Base-by-base conservation (phyloP, 2,888 invertebrate genomes). In the Piscicola geometra region DNA sequence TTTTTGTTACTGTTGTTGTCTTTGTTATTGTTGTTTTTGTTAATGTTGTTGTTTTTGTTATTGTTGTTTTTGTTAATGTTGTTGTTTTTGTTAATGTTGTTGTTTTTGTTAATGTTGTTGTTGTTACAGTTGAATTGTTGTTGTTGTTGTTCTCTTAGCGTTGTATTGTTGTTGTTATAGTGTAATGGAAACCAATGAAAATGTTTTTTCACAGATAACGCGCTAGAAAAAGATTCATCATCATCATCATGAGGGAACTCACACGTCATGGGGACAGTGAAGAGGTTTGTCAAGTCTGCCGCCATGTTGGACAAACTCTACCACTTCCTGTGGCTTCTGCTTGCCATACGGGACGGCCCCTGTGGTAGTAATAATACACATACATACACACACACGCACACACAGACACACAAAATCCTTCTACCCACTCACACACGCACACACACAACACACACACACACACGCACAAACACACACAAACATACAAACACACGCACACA, bases 271-370 rank as follows among this genome's bases (percentile, higher is more conserved):
- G n/a, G 64, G 52, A 33, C 73, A 73, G 25, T 30, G 35, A 56
- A 21, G n/a, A 1, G 73, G 73, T 60, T 36, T 56, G n/a, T 47
- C 33, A n/a, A 73, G 47, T 64, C 73, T 73, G n/a, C 73, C 73
- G 0, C 73, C 73, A 28, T 36, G 47, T 52, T 73, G 73, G 41
- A 73, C 60, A 33, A 60, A 73, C 18, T 73, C 73, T 12, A 73
- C 64, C 12, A 73, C 73, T 73, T 73, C 35, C n/a, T 33, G 50
- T 32, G 50, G 33, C 30, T 64, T 18, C 73, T 50, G 28, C n/a
- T 35, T 35, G 21, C 33, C n/a, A 60, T 73, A 73, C 1, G 73
- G 73, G 12, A 35, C 64, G 28, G 64, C 28, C 0, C 73, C 73
- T 73, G 30, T 68, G 36, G 35, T 25, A 3, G 3, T 68, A n/a